Base-by-base conservation (phyloP, 1,140 invertebrate genomes). In the Papilio helenus region DNA sequence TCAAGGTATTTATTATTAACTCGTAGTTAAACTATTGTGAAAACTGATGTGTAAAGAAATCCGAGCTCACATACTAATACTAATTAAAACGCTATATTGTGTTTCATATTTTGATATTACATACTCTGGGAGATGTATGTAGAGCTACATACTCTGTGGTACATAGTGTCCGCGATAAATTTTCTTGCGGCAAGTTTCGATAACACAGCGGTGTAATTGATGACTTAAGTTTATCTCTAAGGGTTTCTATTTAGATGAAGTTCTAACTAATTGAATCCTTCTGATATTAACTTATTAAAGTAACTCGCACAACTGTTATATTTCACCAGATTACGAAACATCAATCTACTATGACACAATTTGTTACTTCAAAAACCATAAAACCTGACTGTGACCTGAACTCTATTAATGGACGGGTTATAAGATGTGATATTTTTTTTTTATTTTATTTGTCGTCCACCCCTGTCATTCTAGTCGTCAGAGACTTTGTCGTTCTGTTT, bases 151-250 rank as follows among this genome's bases (percentile, higher is more conserved):
- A n/a, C 26, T 65, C 26, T 68, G 10, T 29, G 29, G 10, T 14
- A 68, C 26, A 34, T 12, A 68, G 26, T 26, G 26, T 55, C 61
- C 26, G 23, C 23, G 23, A 29, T 68, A 68, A 68, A 68, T 68
- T 68, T 68, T 68, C 61, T 29, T 12, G 61, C 61, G 61, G 61
- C 26, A 68, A 68, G 61, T 68, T 68, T 68, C 61, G 61, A 68
- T 68, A 68, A 68, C 61, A 68, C 26, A 18, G 61, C 61, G 61
- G 61, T 34, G 26, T 68, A 68, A 68, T 68, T 68, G 61, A 68
- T 68, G 61, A 68, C 61, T 68, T 16, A 68, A 68, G 61, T 68
- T 68, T 68, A 68, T 68, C 61, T 68, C 61, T 68, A 68, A 68
- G 26, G 61, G 61, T 68, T 68, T 68, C 61, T 68, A 68, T 68